These are phyloP conservation scores for Microctenopoma steveboyesi DNA, from an alignment of 2,797 vertebrate genomes.

Conservation along the genomic window DNA sequence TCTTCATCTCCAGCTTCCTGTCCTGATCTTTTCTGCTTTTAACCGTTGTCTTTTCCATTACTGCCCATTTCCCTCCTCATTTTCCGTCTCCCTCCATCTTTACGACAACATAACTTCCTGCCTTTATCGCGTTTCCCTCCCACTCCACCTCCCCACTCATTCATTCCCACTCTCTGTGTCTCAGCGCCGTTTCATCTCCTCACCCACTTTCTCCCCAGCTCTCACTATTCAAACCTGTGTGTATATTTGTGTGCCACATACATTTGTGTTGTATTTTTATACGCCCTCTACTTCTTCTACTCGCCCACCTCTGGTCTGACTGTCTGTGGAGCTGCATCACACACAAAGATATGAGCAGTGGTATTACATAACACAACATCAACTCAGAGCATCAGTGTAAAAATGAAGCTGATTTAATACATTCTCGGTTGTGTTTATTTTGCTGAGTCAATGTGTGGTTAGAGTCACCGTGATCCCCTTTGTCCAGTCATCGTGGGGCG, in stretches of 20 bases:
- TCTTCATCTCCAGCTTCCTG: neutral
- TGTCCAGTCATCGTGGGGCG: neutral
- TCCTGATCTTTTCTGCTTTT: neutral
- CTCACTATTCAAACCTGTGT: constrained; percentile 28
- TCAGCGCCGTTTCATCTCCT: constrained; percentile 31
- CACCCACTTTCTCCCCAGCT: constrained; percentile 27
- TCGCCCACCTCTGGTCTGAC: constrained; percentile 17
- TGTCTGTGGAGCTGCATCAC: constrained; percentile 32
- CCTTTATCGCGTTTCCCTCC: constrained; percentile 12
- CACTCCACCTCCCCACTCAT: constrained; percentile 32
- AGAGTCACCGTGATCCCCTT: neutral
- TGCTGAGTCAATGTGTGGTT: neutral
- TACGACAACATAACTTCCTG: neutral
- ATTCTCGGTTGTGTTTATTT: neutral
- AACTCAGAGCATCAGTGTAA: neutral
- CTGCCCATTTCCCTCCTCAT: neutral
- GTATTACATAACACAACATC: neutral
- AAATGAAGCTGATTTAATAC: neutral
- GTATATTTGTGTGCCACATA: neutral
- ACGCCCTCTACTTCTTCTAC: neutral
- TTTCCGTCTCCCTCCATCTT: neutral
- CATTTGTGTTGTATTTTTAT: constrained; percentile 21
- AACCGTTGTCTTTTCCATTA: neutral
- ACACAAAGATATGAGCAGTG: neutral
- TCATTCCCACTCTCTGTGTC: constrained; percentile 25